Evolutionary conservation across 2,113 vertebrate genomes (phyloP).

Genomic region (Sorex araneus): DNA sequence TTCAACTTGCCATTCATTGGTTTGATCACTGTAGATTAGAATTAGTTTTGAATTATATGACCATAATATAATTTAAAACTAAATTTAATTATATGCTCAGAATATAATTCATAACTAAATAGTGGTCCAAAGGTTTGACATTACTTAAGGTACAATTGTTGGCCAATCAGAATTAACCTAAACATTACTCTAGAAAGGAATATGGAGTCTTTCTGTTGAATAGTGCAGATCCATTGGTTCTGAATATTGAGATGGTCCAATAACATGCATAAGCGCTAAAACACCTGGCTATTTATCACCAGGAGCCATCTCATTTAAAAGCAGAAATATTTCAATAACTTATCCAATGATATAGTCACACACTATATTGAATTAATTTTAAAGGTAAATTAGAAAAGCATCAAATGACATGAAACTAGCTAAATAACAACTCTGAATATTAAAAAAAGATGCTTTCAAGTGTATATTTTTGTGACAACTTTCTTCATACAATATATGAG

Average conservation of each 20-base stretch:
- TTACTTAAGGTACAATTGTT: not conserved
- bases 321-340: not conserved
- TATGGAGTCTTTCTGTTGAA: not conserved
- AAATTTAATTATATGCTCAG: not conserved
- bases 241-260: not conserved
- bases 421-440: no score
- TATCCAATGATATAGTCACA: not conserved
- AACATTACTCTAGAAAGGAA: not conserved
- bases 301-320: no score
- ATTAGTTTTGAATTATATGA: no score
- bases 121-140: not conserved
- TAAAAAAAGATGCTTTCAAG: no score
- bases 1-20: not conserved
- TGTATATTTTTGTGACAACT: not conserved
- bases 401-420: no score
- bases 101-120: no score
- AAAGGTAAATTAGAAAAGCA: no score
- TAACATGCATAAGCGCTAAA: not conserved
- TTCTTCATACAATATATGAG: rapidly evolving
- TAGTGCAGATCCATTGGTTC: not conserved
- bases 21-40: not conserved
- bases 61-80: no score
- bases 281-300: no score
- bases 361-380: no score
- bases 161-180: not conserved